phyloP scores from a whole-genome alignment of 2,113 vertebrate genomes.

The Tympanuchus pallidicinctus region DNA sequence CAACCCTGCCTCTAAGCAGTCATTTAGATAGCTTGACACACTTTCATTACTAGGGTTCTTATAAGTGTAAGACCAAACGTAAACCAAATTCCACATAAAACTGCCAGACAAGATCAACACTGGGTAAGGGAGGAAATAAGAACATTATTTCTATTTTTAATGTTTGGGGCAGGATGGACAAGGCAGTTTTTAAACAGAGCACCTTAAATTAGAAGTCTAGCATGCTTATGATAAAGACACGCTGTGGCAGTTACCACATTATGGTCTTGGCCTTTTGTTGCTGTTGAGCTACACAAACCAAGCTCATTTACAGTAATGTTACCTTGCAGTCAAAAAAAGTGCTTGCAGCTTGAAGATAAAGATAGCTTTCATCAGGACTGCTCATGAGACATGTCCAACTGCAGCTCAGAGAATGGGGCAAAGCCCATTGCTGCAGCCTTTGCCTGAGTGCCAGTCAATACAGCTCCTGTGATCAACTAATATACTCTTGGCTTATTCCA shows the following conservation, averaged over 20 bases:
- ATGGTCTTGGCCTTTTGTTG: background rate
- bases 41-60: background rate
- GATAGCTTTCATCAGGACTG: background rate
- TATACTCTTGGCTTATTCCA: background rate
- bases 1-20: background rate
- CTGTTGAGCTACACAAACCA: background rate
- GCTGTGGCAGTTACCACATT: background rate
- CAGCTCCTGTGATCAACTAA: background rate
- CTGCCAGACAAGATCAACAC: background rate
- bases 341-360: background rate
- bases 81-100: background rate
- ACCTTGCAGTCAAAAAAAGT: background rate
- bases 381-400: background rate
- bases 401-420: background rate
- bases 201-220: background rate
- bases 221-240: background rate
- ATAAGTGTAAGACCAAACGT: background rate
- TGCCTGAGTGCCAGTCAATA: background rate
- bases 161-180: background rate
- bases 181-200: background rate
- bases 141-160: background rate
- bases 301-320: background rate
- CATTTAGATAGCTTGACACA: background rate
- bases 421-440: constrained; percentile 20
- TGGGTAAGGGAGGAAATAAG: background rate